Percentiles rank a stretch among this genome's conserved stretches.
Conservation (phyloP, 2,113 vertebrate species). For the Gallinago undulata region DNA sequence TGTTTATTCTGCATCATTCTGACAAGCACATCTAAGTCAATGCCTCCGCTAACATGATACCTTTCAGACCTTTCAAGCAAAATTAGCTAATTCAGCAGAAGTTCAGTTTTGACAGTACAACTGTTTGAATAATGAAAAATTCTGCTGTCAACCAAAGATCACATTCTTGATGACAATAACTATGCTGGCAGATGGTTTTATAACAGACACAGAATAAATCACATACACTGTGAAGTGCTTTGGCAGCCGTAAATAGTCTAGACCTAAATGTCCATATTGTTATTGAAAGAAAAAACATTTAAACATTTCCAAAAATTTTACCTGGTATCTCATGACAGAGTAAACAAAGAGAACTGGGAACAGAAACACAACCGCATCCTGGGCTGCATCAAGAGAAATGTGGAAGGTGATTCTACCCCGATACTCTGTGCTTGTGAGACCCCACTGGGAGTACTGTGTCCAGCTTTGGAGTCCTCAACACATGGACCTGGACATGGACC, state of each 20-base stretch:
- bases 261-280: background rate
- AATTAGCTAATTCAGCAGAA: conserved; percentile 15
- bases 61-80: background rate
- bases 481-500: no score
- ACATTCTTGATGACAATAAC: background rate
- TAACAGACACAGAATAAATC: conserved; percentile 17
- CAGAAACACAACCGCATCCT: no score
- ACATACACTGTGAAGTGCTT: background rate
- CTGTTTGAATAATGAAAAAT: background rate
- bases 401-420: no score
- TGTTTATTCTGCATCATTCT: background rate
- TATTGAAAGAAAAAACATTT: background rate
- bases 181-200: background rate
- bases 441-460: no score
- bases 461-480: no score
- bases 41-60: background rate
- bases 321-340: background rate
- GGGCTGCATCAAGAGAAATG: no score
- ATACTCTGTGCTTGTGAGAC: no score
- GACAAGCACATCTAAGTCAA: background rate
- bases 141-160: background rate
- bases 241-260: background rate
- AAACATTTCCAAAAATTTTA: background rate
- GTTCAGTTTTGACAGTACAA: background rate
- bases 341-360: background rate